These are phyloP conservation scores for Limosa lapponica DNA, from an alignment of 2,797 vertebrate genomes.

Conservation along the genomic window DNA sequence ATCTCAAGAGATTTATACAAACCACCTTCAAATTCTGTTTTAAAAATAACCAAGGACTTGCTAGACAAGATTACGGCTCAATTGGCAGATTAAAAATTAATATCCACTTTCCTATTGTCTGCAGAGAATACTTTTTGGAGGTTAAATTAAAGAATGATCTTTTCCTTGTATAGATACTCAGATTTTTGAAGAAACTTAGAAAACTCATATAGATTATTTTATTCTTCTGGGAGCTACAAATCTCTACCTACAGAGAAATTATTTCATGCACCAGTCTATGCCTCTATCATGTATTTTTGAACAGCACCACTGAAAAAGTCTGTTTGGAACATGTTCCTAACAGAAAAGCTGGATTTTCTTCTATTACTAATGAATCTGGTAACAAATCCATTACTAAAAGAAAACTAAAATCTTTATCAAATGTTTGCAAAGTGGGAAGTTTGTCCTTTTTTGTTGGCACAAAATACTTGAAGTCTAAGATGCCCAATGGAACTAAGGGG, in stretches of 20 bases:
- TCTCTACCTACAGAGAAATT: background rate
- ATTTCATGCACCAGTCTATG: background rate
- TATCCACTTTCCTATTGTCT: background rate
- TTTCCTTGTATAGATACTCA: background rate
- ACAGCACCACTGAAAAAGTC: background rate
- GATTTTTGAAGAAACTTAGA: background rate
- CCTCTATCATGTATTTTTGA: background rate
- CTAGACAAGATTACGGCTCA: background rate
- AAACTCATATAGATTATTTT: background rate
- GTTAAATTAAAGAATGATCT: background rate
- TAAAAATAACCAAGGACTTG: constrained; percentile 22
- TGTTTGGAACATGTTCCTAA: background rate
- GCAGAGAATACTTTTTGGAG: background rate
- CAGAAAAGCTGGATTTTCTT: background rate
- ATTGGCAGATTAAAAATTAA: constrained; percentile 22
- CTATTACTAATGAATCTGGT: background rate
- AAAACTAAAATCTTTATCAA: background rate
- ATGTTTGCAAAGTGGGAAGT: background rate
- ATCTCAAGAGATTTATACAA: background rate
- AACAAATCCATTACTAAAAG: background rate
- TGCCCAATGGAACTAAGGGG: background rate
- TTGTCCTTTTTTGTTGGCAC: background rate
- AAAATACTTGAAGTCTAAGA: background rate
- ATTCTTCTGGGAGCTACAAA: background rate
- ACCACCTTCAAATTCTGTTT: background rate